Percentiles rank a stretch among this genome's conserved stretches.
Evolutionary conservation across 2,113 vertebrate species (phyloP).

Genomic region (Notarius lentiginosus): DNA sequence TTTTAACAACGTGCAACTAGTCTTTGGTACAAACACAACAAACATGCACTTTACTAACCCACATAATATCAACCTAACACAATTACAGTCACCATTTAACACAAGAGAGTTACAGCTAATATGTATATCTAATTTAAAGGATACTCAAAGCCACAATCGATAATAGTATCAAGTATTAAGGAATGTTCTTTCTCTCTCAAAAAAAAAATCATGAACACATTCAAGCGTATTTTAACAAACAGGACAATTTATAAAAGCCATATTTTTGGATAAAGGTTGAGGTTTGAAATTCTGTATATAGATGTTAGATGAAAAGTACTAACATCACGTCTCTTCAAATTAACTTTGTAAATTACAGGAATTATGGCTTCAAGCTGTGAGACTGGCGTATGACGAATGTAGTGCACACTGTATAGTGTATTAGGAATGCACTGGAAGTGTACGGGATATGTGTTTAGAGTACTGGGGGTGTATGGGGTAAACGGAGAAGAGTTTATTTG

Average conservation of each 20-base stretch:
- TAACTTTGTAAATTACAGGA: not conserved
- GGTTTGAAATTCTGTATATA: too few relatives aligned
- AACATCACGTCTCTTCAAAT: not conserved
- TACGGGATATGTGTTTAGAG: not conserved
- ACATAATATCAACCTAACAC: not conserved
- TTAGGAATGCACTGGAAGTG: not conserved
- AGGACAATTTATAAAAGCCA: not conserved
- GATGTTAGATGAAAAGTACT: not conserved
- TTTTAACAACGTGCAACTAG: not conserved
- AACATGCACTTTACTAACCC: not conserved
- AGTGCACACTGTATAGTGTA: not conserved
- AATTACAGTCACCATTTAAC: not conserved
- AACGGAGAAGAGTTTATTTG: not conserved
- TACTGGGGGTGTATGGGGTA: not conserved
- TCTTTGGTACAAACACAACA: not conserved
- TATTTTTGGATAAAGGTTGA: not conserved
- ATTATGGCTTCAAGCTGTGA: not conserved
- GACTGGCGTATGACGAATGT: not conserved
- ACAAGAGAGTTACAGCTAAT: not conserved
- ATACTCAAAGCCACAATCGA: not conserved
- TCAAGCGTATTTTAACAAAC: not conserved
- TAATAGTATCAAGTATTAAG: not conserved
- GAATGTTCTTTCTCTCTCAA: not conserved
- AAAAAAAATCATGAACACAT: not conserved
- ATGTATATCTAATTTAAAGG: not conserved